These are phyloP conservation scores for Prionailurus bengalensis DNA, from an alignment of 2,113 vertebrate genomes.

Conservation along the genomic window DNA sequence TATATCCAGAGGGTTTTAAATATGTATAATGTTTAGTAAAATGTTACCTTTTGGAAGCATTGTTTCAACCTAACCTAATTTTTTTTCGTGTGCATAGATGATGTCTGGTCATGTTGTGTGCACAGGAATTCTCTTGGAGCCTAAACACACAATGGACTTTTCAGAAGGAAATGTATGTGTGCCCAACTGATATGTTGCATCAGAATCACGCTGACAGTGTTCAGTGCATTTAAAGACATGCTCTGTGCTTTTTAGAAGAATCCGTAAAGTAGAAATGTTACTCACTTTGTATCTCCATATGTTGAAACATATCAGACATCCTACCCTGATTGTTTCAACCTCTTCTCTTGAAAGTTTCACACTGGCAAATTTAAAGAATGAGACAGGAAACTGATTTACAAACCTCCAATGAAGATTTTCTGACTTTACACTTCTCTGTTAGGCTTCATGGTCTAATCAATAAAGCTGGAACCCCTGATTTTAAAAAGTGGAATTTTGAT, in stretches of 20 bases:
- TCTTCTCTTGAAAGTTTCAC: background rate
- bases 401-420: background rate
- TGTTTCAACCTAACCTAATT: background rate
- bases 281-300: background rate
- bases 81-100: background rate
- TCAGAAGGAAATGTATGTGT: background rate
- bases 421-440: background rate
- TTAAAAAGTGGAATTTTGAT: slow-evolving; percentile 25
- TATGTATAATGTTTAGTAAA: background rate
- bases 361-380: background rate
- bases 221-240: background rate
- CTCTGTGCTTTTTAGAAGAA: background rate
- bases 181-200: background rate
- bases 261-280: background rate
- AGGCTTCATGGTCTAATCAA: background rate
- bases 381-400: background rate
- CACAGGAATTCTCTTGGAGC: background rate
- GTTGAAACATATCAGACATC: background rate
- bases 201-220: background rate
- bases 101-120: background rate
- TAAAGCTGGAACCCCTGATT: background rate
- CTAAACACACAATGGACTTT: background rate
- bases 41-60: background rate
- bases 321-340: background rate
- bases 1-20: background rate